Evolutionary conservation across 2,797 vertebrate genomes (phyloP).

Genomic region (Carduelis carduelis): DNA sequence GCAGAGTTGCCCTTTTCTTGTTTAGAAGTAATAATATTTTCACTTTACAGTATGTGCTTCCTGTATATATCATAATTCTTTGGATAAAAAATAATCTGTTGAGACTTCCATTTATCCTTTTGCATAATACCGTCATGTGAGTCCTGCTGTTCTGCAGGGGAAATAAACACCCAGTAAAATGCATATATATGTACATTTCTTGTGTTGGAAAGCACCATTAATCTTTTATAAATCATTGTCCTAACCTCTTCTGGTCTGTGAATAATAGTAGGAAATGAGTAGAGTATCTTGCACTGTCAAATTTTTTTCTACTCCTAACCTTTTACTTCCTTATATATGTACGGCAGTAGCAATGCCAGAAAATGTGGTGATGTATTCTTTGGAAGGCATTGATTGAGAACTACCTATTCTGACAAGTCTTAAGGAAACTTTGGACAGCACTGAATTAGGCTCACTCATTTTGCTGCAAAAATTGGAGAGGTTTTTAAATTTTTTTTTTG

Average conservation of each 20-base stretch:
- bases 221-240: background rate
- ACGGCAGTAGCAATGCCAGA: background rate
- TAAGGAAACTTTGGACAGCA: background rate
- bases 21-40: background rate
- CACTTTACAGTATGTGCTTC: background rate
- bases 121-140: background rate
- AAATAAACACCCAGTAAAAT: background rate
- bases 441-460: background rate
- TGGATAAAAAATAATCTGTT: background rate
- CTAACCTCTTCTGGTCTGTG: background rate
- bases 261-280: background rate
- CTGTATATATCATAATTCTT: background rate
- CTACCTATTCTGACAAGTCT: background rate
- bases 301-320: background rate
- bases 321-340: background rate
- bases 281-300: background rate
- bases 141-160: background rate
- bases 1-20: background rate
- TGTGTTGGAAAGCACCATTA: background rate
- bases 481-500: background rate
- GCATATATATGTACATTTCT: background rate
- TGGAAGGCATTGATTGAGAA: background rate
- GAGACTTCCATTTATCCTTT: background rate
- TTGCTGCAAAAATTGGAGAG: background rate
- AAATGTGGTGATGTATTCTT: background rate